Evolutionary conservation across 2,797 vertebrate species (phyloP), one percentile per base, ranked within the genome.

Genomic region (Schizopygopsis malacanthus): DNA sequence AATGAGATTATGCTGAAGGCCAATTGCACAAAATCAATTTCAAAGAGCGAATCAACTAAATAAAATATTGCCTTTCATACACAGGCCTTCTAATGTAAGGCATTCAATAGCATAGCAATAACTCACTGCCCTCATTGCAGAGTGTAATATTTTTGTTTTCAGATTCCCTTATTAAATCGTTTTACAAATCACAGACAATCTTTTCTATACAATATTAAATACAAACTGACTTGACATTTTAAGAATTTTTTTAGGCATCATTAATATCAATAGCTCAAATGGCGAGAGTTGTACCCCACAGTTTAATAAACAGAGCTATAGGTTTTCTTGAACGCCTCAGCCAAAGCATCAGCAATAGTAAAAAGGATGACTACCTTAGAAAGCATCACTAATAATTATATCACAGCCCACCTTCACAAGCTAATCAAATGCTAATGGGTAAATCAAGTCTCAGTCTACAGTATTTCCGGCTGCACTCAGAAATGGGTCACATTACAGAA

Each of bases 1-100:
- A 85, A 76, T 56, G 18, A 79, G 75, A 79, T 79, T 70, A 45
- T 25, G 11, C 75, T 70, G 47, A 78, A 79, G 75, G n/a, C 63
- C 73, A 84, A 11, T 56, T 15, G 41, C 12, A 71, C 54, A 15
- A 59, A 84, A 79, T 78, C 39, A 28, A 77, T 78, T 70, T 78
- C 16, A 79, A 33, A 37, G 63, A 73, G 69, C 2, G 10, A 84
- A 18, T 79, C 11, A 15, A 71, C 28, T 76, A 45, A 82, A 72
- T 45, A 15, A 59, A 82, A 71, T 72, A 65, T 65, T 6, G 8
- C 28, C 67, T 76, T 83, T 77, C 25, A 39, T 20, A n/a, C 28
- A n/a, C 37, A 59, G 25, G 6, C 50, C 18, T 84, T 78, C 22
- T 28, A 16, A 16, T 33, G 20, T 47, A 78, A 10, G 4, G 16